Conservation (phyloP, 2,797 vertebrate genomes). For the Phoeniculus purpureus region DNA sequence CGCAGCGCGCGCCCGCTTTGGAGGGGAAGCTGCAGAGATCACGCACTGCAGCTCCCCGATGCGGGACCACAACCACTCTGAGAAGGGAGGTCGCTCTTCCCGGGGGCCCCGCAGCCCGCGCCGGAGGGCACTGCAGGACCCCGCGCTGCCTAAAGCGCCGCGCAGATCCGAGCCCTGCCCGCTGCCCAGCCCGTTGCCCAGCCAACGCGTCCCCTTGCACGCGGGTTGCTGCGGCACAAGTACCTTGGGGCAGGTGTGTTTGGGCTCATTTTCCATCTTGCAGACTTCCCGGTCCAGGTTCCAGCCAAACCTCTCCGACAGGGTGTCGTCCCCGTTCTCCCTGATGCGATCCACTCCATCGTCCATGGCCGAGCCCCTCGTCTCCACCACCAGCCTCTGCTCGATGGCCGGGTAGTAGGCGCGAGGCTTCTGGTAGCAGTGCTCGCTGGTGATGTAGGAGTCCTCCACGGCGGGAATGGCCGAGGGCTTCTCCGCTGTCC, state of each 20-base stretch:
- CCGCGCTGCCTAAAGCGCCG: not conserved
- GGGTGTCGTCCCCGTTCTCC: slow-evolving; percentile 83
- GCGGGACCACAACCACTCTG: not conserved
- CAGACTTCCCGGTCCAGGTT: slow-evolving; percentile 82
- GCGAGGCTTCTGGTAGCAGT: slow-evolving; percentile 97
- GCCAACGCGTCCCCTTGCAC: not conserved
- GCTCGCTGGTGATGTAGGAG: slow-evolving; percentile 95
- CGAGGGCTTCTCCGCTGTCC: slow-evolving; percentile 82
- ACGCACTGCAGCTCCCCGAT: not conserved
- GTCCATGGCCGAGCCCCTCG: slow-evolving; percentile 87
- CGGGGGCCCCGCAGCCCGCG: not conserved
- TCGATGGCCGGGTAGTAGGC: slow-evolving; percentile 93
- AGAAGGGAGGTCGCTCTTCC: not conserved
- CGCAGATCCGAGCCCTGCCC: not conserved
- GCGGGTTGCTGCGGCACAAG: not conserved
- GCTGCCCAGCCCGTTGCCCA: not conserved
- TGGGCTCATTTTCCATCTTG: slow-evolving; percentile 75
- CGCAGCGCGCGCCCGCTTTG: not conserved
- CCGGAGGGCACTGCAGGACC: not conserved
- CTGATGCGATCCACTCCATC: slow-evolving; percentile 85
- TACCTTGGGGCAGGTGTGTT: slow-evolving; percentile 80
- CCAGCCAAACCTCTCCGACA: slow-evolving; percentile 81
- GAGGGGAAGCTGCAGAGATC: not conserved
- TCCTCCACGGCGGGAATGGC: slow-evolving; percentile 82
- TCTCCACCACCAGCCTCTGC: slow-evolving; percentile 94